These are phyloP conservation scores for Antheraea mylitta DNA, from an alignment of 1,140 invertebrate genomes.

Conservation along the genomic window DNA sequence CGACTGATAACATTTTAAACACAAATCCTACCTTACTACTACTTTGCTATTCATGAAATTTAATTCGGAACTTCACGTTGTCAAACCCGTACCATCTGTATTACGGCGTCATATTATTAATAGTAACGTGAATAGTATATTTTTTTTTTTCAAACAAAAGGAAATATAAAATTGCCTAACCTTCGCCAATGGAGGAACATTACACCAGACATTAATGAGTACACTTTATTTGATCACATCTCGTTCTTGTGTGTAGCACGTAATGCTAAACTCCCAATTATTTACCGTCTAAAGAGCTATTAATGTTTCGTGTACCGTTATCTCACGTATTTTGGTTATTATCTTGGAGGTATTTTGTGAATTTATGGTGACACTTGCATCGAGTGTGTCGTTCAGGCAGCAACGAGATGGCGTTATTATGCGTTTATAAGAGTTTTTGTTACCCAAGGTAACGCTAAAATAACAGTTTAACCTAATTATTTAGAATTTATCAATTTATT, in stretches of 20 bases:
- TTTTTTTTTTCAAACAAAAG: background rate
- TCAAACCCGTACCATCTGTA: too few species aligned
- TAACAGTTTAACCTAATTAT: background rate
- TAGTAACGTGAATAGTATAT: background rate
- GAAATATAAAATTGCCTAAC: background rate
- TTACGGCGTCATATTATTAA: too few species aligned
- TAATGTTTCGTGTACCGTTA: slow-evolving; percentile 16
- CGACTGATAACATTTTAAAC: too few species aligned
- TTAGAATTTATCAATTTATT: too few species aligned
- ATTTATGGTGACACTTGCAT: slow-evolving; percentile 26
- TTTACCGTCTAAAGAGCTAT: slow-evolving; percentile 22
- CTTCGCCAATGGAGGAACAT: background rate
- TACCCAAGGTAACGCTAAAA: background rate
- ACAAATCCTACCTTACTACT: too few species aligned
- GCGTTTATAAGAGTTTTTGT: background rate
- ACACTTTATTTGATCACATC: slow-evolving; percentile 10
- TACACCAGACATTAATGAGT: background rate
- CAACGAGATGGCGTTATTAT: slow-evolving; percentile 16
- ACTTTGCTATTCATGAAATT: too few species aligned
- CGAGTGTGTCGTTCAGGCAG: slow-evolving; percentile 13
- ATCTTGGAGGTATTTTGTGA: slow-evolving; percentile 13
- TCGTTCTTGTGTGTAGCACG: slow-evolving; percentile 9
- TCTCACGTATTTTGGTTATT: slow-evolving; percentile 9
- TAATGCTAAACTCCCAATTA: slow-evolving; percentile 3
- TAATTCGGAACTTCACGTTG: too few species aligned